Evolutionary conservation across 2,888 invertebrate genomes (phyloP), one percentile per base, ranked within the genome.

Genomic region (Alloplasta piceator): DNA sequence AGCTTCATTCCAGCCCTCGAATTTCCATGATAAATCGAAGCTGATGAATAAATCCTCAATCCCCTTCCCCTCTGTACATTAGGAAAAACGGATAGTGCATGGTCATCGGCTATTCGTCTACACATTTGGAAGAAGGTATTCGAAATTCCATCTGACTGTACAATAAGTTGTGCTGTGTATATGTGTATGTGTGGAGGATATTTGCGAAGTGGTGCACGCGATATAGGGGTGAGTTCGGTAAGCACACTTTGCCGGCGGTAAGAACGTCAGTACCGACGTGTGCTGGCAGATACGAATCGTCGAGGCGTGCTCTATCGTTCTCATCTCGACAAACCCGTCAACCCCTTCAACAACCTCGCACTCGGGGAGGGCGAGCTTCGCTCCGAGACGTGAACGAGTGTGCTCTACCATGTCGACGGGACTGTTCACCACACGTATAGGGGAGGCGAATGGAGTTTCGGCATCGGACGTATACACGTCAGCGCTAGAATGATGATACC

Each of bases 271-370:
- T 68, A 41, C 39, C 73, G 64, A 58, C 58, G 66, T 56, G 60
- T 63, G 73, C 78, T 80, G 84, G 82, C 86, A 86, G 90, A 91
- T 90, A 90, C 88, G 88, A 85, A 90, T 90, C 90, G 87, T 87
- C 88, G 86, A 87, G 89, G 87, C 90, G 88, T 90, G 90, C 86
- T 88, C 88, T 90, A 90, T 91, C 91, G 89, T 86, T 82, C 85
- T 89, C 88, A 90, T 91, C 91, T 89, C 86, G 76, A 71, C 58
- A 66, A 81, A 82, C 82, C 84, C 85, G 85, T 86, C 88, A 80
- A 83, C 84, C 88, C 88, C 88, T 86, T 4, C 38, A 85, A 89
- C 90, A 87, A 86, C 87, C 85, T 81, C 67, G 78, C 74, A 67
- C 77, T 68, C 74, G 70, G 26, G 26, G 26, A 26, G 26, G 26